Evolutionary conservation across 2,888 invertebrate genomes (phyloP).

Genomic region (Melanchra persicariae): DNA sequence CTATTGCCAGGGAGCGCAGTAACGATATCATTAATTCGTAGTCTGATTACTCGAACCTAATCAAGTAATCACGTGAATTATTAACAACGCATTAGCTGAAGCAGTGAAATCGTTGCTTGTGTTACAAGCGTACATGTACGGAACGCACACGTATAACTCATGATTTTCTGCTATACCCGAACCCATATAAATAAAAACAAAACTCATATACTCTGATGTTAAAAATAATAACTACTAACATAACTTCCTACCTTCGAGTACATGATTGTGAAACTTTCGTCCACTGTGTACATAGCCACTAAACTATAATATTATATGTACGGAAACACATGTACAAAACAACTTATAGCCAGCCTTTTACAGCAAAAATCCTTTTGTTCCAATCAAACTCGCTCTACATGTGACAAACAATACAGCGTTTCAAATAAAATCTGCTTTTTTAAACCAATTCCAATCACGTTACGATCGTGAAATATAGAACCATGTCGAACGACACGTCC

Average conservation of each 20-base stretch:
- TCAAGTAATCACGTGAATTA: constrained; percentile 39
- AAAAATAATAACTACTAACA: constrained; percentile 20
- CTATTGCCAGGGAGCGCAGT: background rate
- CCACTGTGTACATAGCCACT: background rate
- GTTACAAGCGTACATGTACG: background rate
- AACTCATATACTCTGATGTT: constrained; percentile 6
- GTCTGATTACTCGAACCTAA: constrained; percentile 33
- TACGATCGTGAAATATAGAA: constrained; percentile 7
- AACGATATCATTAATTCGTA: constrained; percentile 20
- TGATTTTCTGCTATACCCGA: background rate
- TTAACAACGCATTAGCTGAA: constrained; percentile 41
- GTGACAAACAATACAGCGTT: constrained; percentile 30
- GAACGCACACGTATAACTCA: background rate
- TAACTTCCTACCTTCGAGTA: too few relatives aligned
- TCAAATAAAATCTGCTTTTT: constrained; percentile 21
- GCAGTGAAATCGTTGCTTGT: constrained; percentile 43
- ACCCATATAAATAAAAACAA: background rate
- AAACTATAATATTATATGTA: background rate
- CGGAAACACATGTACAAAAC: background rate
- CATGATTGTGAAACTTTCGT: constrained; percentile 13
- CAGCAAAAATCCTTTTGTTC: constrained; percentile 4
- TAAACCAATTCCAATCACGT: constrained; percentile 25
- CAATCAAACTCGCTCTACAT: constrained; percentile 14
- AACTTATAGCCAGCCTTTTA: background rate
- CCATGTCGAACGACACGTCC: constrained; percentile 49